phyloP scores from a whole-genome alignment of 1,140 invertebrate genomes.

The Laupala kohalensis region DNA sequence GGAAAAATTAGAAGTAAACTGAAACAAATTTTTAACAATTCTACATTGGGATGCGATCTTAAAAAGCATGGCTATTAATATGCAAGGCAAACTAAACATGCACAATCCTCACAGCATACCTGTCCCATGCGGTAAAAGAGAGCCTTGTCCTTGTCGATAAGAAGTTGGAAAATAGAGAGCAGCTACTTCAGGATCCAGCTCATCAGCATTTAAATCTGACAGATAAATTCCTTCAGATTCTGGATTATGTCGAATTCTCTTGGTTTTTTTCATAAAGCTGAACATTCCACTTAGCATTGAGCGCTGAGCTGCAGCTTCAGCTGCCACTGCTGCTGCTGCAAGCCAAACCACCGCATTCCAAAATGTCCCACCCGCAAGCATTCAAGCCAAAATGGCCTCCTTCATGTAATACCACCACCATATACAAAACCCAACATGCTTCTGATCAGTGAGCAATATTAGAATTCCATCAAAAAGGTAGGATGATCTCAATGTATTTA shows the following conservation, averaged over 20 bases:
- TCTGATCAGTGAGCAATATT: too few relatives aligned
- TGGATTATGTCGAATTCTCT: slow-evolving; percentile 53
- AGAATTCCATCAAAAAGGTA: too few relatives aligned
- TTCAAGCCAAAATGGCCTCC: not conserved
- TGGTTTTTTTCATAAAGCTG: slow-evolving; percentile 77
- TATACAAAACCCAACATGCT: not conserved
- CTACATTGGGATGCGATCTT: too few relatives aligned
- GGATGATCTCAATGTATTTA: too few relatives aligned
- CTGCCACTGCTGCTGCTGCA: not conserved
- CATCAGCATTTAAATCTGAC: slow-evolving; percentile 77
- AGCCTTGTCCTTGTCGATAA: slow-evolving; percentile 10
- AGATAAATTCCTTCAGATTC: slow-evolving; percentile 78
- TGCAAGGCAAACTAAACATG: not conserved
- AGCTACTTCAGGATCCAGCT: slow-evolving; percentile 78
- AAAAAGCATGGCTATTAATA: too few relatives aligned
- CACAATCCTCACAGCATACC: not conserved
- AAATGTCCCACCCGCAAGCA: not conserved
- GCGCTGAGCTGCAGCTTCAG: slow-evolving; percentile 39
- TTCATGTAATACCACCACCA: not conserved
- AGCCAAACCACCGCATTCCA: not conserved
- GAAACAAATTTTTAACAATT: too few relatives aligned
- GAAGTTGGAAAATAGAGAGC: slow-evolving; percentile 69
- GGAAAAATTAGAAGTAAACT: too few relatives aligned
- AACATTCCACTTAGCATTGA: slow-evolving; percentile 83
- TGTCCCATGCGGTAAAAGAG: not conserved